A percentile compares a stretch with the other conserved stretches of the same genome.
phyloP scores from a whole-genome alignment of 2,888 invertebrate genomes.

The Drosophila mulleri region DNA sequence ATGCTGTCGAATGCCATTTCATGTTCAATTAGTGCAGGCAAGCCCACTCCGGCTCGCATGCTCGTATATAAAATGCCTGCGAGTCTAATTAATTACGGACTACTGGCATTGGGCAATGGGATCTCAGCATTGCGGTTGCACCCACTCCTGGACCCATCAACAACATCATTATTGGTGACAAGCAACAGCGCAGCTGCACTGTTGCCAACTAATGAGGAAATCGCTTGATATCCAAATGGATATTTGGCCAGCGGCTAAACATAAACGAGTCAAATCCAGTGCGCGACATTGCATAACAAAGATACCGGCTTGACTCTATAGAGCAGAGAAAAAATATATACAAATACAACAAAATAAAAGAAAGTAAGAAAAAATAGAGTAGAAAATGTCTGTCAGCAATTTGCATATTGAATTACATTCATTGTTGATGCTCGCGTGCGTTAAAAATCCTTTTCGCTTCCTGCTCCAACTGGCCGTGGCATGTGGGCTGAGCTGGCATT shows the following conservation, averaged over 20 bases:
- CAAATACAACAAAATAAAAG: not conserved
- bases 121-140: conserved; percentile 36
- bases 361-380: conserved; percentile 41
- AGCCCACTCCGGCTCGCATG: conserved; percentile 48
- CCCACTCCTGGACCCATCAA: conserved; percentile 11
- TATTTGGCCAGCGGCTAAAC: conserved; percentile 59
- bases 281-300: conserved; percentile 5
- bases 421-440: conserved; percentile 70
- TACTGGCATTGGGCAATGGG: not conserved
- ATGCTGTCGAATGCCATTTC: conserved; percentile 55
- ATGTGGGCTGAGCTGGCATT: conserved; percentile 29
- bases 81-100: conserved; percentile 78
- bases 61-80: conserved; percentile 73
- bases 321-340: conserved; percentile 31
- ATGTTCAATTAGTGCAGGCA: conserved; percentile 75
- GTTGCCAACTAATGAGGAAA: conserved; percentile 60
- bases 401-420: conserved; percentile 80
- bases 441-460: conserved; percentile 38
- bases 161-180: conserved; percentile 53
- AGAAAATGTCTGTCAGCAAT: conserved; percentile 69
- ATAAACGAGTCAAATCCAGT: conserved; percentile 31
- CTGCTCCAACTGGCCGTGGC: conserved; percentile 1
- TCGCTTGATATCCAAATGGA: conserved; percentile 51
- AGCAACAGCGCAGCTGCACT: not conserved
- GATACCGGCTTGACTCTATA: not conserved